A percentile compares a stretch with the other conserved stretches of the same genome.
Evolutionary conservation across 2,113 vertebrate species (phyloP).

Genomic region (Trinectes maculatus): DNA sequence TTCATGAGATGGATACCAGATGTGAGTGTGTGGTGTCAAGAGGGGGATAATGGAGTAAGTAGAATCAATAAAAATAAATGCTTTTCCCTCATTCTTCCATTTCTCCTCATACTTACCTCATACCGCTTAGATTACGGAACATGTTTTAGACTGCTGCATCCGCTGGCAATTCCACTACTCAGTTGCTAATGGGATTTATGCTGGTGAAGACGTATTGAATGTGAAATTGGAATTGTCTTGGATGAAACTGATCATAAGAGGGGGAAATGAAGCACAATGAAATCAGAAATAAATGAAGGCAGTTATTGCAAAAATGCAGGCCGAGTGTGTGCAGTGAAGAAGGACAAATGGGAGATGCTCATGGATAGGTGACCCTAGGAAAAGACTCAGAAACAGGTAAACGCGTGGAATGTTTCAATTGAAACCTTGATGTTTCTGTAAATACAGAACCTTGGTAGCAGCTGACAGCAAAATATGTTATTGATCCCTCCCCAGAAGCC

Average conservation of each 20-base stretch:
- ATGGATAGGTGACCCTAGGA: not conserved
- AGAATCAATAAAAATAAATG: slow-evolving; percentile 5
- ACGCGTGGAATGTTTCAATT: slow-evolving; percentile 25
- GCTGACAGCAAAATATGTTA: slow-evolving; percentile 28
- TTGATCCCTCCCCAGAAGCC: slow-evolving; percentile 26
- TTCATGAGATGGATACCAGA: not conserved
- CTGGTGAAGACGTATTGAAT: slow-evolving; percentile 50
- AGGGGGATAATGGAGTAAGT: slow-evolving; percentile 7
- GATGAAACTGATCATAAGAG: not conserved
- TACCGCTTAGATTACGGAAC: slow-evolving; percentile 2
- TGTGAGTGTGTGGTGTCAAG: not conserved
- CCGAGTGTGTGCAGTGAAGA: slow-evolving; percentile 12
- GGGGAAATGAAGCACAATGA: not conserved
- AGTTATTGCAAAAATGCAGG: slow-evolving; percentile 4
- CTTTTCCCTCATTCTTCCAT: not conserved
- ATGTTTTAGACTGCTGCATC: slow-evolving; percentile 14
- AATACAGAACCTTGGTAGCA: slow-evolving; percentile 38
- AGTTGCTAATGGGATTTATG: slow-evolving; percentile 48
- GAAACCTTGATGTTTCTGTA: slow-evolving; percentile 22
- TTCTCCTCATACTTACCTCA: not conserved
- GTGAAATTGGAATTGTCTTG: slow-evolving; percentile 51
- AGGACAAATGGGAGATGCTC: slow-evolving; percentile 33
- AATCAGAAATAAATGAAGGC: slow-evolving; percentile 16
- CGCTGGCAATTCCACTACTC: slow-evolving; percentile 8
- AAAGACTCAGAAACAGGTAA: slow-evolving; percentile 19